Percentiles rank a stretch among this genome's conserved stretches.
Evolutionary conservation across 2,888 invertebrate species (phyloP).

Genomic region (Globia sparganii): DNA sequence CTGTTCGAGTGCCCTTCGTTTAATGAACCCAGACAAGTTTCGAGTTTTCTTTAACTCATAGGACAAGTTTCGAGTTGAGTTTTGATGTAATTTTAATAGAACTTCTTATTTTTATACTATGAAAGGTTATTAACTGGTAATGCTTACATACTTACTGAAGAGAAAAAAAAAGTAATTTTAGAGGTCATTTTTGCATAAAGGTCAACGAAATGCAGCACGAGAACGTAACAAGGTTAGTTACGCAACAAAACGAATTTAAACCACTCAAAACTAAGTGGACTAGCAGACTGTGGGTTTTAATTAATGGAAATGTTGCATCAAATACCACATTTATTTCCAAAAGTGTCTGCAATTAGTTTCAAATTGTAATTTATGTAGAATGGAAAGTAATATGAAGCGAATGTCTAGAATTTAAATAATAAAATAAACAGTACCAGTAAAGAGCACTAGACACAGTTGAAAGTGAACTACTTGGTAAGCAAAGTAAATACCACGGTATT

Average conservation of each 20-base stretch:
- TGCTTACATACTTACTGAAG: background rate
- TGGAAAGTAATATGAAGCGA: background rate
- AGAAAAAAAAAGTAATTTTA: background rate
- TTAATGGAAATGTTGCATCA: background rate
- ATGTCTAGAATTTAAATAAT: background rate
- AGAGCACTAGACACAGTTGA: conserved; percentile 3
- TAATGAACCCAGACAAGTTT: conserved; percentile 65
- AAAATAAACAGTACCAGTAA: background rate
- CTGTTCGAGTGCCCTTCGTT: conserved; percentile 59
- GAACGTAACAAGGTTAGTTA: conserved; percentile 14
- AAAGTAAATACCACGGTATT: conserved; percentile 23
- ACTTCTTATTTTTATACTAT: conserved; percentile 11
- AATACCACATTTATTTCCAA: background rate
- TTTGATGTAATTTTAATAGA: conserved; percentile 23
- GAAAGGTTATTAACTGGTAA: conserved; percentile 1
- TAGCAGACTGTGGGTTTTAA: background rate
- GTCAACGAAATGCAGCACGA: background rate
- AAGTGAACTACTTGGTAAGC: conserved; percentile 24
- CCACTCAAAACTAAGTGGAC: background rate
- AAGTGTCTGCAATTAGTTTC: background rate
- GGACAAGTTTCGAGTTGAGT: conserved; percentile 37
- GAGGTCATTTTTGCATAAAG: background rate
- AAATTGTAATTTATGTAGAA: background rate
- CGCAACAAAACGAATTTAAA: conserved; percentile 21
- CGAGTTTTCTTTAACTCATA: conserved; percentile 45